Percentiles rank a stretch among this genome's conserved stretches.
These are phyloP conservation scores for Pseudomyrmex cubaensis DNA, from an alignment of 1,140 invertebrate species.

Conservation along the genomic window DNA sequence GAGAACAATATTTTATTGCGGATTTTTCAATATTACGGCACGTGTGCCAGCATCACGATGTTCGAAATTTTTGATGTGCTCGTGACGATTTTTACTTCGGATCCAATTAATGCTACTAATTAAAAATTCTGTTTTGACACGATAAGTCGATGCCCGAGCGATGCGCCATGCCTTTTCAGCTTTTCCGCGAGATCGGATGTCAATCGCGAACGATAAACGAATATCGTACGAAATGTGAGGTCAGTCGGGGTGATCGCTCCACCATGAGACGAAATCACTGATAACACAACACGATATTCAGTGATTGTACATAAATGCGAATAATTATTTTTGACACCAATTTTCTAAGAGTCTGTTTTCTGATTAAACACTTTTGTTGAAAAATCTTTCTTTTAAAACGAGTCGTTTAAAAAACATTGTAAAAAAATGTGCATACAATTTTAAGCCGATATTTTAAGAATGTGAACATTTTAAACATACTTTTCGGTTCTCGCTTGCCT, in stretches of 20 bases:
- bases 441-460: neutral
- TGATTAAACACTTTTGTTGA: too few relatives aligned
- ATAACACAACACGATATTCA: neutral
- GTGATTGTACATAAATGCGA: too few relatives aligned
- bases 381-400: neutral
- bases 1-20: neutral
- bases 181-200: slow-evolving; percentile 5
- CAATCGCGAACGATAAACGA: slow-evolving; percentile 9
- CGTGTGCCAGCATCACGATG: neutral
- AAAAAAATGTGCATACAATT: neutral
- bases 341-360: too few relatives aligned
- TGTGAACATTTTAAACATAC: neutral
- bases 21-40: too few relatives aligned
- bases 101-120: neutral
- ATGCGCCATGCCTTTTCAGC: slow-evolving; percentile 14
- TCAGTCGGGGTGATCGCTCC: neutral
- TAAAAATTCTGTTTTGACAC: neutral
- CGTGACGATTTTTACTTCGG: neutral
- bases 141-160: slow-evolving; percentile 46
- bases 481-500: neutral
- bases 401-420: neutral
- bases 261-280: neutral
- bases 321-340: too few relatives aligned
- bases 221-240: neutral
- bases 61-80: neutral